Conservation (phyloP, 2,888 invertebrate species). For the Micropterix aruncella region DNA sequence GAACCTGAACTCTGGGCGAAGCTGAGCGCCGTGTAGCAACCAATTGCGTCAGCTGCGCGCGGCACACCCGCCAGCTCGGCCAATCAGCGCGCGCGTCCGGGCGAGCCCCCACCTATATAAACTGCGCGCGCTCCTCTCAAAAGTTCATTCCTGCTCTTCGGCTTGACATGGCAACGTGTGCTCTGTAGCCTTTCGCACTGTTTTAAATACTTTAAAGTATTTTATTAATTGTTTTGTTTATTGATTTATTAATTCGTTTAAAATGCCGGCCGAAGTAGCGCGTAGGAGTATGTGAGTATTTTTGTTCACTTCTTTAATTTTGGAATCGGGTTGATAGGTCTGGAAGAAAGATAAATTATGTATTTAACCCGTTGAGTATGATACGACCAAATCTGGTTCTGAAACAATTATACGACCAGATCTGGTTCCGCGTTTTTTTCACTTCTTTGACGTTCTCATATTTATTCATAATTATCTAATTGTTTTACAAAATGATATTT, state of each 20-base stretch:
- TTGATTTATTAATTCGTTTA: conserved; percentile 8
- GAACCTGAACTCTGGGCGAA: background rate
- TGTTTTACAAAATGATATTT: too few species aligned
- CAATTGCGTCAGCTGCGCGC: background rate
- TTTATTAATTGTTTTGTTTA: conserved; percentile 5
- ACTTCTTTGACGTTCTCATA: too few species aligned
- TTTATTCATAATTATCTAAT: too few species aligned
- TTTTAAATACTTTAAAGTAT: too few species aligned
- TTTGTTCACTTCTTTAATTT: too few species aligned
- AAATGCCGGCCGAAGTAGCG: background rate
- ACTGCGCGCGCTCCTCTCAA: conserved; percentile 19
- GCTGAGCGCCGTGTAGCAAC: too few species aligned
- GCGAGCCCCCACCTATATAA: conserved; percentile 27
- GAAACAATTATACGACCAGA: too few species aligned
- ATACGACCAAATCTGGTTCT: too few species aligned
- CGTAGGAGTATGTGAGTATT: background rate
- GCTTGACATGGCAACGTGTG: conserved; percentile 16
- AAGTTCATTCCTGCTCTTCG: conserved; percentile 15
- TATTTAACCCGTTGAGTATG: too few species aligned
- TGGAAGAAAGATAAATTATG: conserved; percentile 26
- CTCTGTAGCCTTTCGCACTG: conserved; percentile 4
- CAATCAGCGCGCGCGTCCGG: conserved; percentile 24
- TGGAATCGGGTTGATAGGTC: too few species aligned
- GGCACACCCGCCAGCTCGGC: conserved; percentile 29
- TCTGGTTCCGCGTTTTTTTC: too few species aligned